Conservation (phyloP, 2,888 invertebrate species). For the Sinohyriopsis cumingii region DNA sequence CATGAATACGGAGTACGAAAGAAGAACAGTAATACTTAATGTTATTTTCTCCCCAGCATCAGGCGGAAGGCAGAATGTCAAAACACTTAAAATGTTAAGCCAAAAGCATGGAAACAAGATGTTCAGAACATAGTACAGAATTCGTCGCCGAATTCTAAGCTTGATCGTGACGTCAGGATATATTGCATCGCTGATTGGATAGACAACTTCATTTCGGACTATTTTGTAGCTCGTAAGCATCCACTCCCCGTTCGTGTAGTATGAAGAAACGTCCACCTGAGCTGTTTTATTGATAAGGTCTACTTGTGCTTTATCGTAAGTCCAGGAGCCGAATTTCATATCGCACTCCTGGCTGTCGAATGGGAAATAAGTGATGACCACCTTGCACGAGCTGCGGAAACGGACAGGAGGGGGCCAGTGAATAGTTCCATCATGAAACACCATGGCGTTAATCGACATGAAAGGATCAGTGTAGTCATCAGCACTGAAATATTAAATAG, state of each 20-base stretch:
- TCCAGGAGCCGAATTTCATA: slow-evolving; percentile 70
- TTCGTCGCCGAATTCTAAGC: slow-evolving; percentile 73
- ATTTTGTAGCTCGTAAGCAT: slow-evolving; percentile 56
- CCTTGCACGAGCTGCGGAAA: slow-evolving; percentile 75
- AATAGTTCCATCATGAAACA: slow-evolving; percentile 74
- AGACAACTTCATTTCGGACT: slow-evolving; percentile 60
- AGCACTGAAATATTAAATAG: slow-evolving; percentile 69
- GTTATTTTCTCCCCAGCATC: slow-evolving; percentile 73
- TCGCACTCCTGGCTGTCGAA: slow-evolving; percentile 68
- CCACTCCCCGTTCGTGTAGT: slow-evolving; percentile 69
- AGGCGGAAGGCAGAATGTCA: slow-evolving; percentile 73
- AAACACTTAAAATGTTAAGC: slow-evolving; percentile 72
- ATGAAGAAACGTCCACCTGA: slow-evolving; percentile 58
- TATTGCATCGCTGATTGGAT: slow-evolving; percentile 61
- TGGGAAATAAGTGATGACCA: slow-evolving; percentile 71
- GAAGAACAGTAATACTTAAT: slow-evolving; percentile 72
- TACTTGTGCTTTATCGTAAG: slow-evolving; percentile 69
- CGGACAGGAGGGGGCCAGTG: slow-evolving; percentile 77
- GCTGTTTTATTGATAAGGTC: slow-evolving; percentile 70
- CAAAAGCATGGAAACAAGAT: slow-evolving; percentile 73
- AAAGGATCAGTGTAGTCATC: slow-evolving; percentile 76
- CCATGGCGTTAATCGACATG: slow-evolving; percentile 76
- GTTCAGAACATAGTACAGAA: slow-evolving; percentile 69
- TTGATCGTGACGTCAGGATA: slow-evolving; percentile 73
- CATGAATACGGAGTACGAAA: slow-evolving; percentile 74